Evolutionary conservation across 2,797 vertebrate genomes (phyloP).

Genomic region (Xiphophorus birchmanni): DNA sequence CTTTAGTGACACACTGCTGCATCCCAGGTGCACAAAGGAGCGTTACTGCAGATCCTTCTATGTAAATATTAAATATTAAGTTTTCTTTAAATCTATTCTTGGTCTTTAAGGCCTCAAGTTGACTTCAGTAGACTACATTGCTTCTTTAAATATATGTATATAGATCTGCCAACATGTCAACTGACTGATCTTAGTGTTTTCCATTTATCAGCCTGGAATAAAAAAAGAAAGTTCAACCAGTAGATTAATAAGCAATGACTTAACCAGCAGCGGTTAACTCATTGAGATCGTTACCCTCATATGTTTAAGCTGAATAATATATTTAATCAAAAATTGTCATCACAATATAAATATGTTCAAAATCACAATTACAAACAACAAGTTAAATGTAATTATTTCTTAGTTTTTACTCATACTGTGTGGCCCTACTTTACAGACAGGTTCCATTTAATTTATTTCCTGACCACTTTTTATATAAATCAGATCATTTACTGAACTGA

Average conservation of each 20-base stretch:
- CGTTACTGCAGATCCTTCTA: background rate
- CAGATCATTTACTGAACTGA: background rate
- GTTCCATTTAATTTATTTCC: background rate
- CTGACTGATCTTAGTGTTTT: background rate
- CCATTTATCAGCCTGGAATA: background rate
- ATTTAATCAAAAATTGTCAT: background rate
- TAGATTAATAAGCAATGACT: background rate
- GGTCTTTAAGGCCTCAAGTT: background rate
- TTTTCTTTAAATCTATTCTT: background rate
- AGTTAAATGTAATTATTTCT: background rate
- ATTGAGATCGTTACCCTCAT: background rate
- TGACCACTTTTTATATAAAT: background rate
- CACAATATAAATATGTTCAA: background rate
- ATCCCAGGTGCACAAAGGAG: background rate
- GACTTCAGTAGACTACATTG: background rate
- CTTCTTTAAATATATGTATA: background rate
- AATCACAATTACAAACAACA: background rate
- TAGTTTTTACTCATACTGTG: background rate
- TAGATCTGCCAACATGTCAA: background rate
- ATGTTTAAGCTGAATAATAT: background rate
- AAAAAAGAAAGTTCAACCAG: background rate
- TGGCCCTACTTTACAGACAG: background rate
- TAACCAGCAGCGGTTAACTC: background rate
- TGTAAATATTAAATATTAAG: background rate
- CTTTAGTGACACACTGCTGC: background rate